These are phyloP conservation scores for Melanostoma scalare DNA, from an alignment of 2,888 invertebrate genomes.

Conservation along the genomic window DNA sequence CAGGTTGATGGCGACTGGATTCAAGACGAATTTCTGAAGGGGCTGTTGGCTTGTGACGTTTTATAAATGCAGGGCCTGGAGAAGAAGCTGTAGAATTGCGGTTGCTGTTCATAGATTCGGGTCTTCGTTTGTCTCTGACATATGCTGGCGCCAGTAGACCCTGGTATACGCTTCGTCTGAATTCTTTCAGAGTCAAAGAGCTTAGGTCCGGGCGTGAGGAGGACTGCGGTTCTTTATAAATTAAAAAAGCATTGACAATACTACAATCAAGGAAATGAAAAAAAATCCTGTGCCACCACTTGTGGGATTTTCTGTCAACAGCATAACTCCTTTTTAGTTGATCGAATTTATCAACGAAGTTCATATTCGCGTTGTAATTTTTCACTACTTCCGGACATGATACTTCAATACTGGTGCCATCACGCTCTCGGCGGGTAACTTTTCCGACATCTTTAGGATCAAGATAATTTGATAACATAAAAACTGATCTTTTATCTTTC, in stretches of 20 bases:
- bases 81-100: too few species aligned
- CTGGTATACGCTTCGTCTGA: neutral
- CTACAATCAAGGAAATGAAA: slow-evolving; percentile 9
- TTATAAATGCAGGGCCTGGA: too few species aligned
- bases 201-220: neutral
- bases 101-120: too few species aligned
- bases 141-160: too few species aligned
- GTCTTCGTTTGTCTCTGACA: too few species aligned
- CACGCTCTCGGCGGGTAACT: neutral
- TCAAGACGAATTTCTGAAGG: neutral
- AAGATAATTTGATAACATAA: slow-evolving; percentile 2
- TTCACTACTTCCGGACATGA: too few species aligned
- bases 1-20: neutral
- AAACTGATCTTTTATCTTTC: slow-evolving; percentile 15
- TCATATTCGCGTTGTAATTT: too few species aligned
- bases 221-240: slow-evolving; percentile 4
- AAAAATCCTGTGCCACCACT: too few species aligned
- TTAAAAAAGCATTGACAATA: neutral
- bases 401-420: neutral
- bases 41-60: neutral
- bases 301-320: neutral
- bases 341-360: slow-evolving; percentile 1
- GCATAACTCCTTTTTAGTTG: slow-evolving; percentile 8
- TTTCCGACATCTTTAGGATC: neutral
- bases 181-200: neutral